Percentiles rank a stretch among this genome's conserved stretches.
These are phyloP conservation scores for Drosophila repleta DNA, from an alignment of 1,140 invertebrate genomes.

Conservation along the genomic window DNA sequence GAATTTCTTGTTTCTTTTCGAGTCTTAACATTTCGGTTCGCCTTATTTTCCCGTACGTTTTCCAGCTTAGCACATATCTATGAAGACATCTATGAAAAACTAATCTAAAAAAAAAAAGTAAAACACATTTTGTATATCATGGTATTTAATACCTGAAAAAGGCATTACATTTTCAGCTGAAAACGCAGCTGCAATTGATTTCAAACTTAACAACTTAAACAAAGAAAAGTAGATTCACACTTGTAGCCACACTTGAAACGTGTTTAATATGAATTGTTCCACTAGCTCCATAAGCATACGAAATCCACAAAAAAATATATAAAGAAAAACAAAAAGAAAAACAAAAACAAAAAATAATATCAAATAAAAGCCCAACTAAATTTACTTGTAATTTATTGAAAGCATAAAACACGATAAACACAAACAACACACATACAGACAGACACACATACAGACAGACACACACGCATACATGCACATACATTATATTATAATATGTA, in stretches of 20 bases:
- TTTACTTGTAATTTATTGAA: conserved; percentile 77
- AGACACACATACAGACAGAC: conserved; percentile 45
- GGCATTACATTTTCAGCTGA: conserved; percentile 5
- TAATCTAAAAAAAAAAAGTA: conserved; percentile 11
- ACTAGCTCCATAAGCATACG: conserved; percentile 67
- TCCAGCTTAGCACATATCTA: conserved; percentile 45
- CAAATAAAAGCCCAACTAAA: conserved; percentile 58
- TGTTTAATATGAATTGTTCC: conserved; percentile 74
- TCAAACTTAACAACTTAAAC: conserved; percentile 12
- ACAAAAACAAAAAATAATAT: conserved; percentile 46
- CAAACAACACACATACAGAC: conserved; percentile 37
- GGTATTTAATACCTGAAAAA: conserved; percentile 69
- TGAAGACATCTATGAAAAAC: neutral
- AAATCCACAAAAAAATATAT: conserved; percentile 53
- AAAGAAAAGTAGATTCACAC: conserved; percentile 22
- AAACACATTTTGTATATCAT: conserved; percentile 35
- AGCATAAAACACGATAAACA: conserved; percentile 44
- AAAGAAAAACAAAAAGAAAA: conserved; percentile 25
- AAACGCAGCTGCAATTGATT: conserved; percentile 7
- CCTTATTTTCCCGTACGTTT: conserved; percentile 43
- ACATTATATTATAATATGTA: conserved; percentile 71
- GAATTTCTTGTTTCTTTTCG: conserved; percentile 25
- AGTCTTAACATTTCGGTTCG: conserved; percentile 28
- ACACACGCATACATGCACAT: conserved; percentile 37
- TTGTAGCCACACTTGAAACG: conserved; percentile 42